Evolutionary conservation across 2,797 vertebrate genomes (phyloP).

Genomic region (Ara ararauna): DNA sequence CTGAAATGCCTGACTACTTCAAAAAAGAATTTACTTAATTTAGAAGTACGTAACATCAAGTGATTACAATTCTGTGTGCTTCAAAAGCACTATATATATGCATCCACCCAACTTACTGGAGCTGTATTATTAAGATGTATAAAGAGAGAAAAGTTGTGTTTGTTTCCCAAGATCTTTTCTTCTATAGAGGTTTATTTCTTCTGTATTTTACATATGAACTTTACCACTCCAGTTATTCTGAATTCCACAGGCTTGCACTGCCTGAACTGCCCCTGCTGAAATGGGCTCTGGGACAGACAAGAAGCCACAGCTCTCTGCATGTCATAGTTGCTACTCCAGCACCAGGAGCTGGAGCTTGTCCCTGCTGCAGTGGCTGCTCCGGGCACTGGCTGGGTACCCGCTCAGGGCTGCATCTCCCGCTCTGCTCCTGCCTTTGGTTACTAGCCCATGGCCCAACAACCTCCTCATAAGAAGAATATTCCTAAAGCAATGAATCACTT

Average conservation of each 20-base stretch:
- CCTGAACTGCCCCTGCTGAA: not conserved
- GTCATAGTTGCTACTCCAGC: not conserved
- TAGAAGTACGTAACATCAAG: not conserved
- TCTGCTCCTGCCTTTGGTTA: not conserved
- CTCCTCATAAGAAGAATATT: not conserved
- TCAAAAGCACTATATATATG: not conserved
- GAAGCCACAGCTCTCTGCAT: not conserved
- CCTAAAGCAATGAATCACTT: not conserved
- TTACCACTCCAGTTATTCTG: not conserved
- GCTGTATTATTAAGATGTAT: not conserved
- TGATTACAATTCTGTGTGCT: not conserved
- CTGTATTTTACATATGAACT: not conserved
- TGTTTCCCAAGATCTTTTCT: not conserved
- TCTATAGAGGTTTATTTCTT: not conserved
- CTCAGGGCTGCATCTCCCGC: not conserved
- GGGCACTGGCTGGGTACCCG: not conserved
- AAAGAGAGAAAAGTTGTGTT: not conserved
- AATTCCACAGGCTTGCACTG: not conserved
- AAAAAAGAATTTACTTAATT: not conserved
- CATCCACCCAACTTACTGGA: not conserved
- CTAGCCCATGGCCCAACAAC: not conserved
- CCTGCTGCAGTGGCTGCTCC: not conserved
- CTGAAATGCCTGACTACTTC: not conserved
- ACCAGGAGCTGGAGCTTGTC: not conserved
- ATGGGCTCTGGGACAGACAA: not conserved